A percentile compares a stretch with the other conserved stretches of the same genome.
These are phyloP conservation scores for Butorides virescens DNA, from an alignment of 2,113 vertebrate species.

Conservation along the genomic window DNA sequence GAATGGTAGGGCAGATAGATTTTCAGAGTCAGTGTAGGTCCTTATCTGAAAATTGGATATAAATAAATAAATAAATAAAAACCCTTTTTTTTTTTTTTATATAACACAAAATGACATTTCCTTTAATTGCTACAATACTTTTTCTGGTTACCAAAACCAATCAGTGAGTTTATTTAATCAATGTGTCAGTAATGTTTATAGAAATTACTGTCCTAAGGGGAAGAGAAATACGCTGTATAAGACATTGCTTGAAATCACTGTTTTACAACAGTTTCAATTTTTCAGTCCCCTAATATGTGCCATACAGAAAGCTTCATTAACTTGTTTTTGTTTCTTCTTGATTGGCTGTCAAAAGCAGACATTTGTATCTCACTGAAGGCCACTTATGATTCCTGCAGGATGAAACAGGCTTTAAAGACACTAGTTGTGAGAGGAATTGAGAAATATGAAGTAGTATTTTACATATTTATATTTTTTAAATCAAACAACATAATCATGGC, in stretches of 20 bases:
- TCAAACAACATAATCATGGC: not conserved
- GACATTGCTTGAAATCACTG: not conserved
- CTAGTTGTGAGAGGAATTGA: not conserved
- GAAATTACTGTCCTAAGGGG: not conserved
- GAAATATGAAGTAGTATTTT: not conserved
- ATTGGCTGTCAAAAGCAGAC: not conserved
- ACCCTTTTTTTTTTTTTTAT: not conserved
- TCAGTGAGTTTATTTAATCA: not conserved
- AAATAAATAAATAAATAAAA: not conserved
- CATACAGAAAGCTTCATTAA: not conserved
- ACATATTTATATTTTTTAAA: not conserved
- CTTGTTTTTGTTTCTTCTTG: not conserved
- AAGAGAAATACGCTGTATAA: not conserved
- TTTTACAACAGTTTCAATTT: not conserved
- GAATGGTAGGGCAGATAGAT: not conserved
- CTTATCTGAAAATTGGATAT: not conserved
- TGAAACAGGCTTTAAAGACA: not conserved
- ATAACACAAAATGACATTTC: not conserved
- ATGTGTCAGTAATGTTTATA: not conserved
- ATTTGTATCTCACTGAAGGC: not conserved
- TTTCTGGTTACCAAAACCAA: not conserved
- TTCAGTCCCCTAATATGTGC: not conserved
- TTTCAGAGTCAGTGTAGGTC: not conserved
- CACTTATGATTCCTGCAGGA: not conserved
- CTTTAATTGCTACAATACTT: not conserved